Evolutionary conservation across 2,888 invertebrate genomes (phyloP).

Genomic region (Helleia helle): DNA sequence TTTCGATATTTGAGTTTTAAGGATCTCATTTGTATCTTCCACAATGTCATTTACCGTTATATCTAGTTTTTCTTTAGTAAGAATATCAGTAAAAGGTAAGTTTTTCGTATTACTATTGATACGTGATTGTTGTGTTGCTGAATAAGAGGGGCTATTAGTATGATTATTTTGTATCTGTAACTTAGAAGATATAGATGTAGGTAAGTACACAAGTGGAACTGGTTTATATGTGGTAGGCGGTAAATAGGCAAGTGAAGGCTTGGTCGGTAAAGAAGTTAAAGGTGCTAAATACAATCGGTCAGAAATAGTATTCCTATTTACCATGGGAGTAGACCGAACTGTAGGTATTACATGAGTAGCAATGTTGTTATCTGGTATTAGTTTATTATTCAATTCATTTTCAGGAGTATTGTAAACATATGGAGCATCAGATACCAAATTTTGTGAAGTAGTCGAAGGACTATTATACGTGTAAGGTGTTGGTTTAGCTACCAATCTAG

Average conservation of each 20-base stretch:
- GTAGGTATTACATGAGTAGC: conserved; percentile 18
- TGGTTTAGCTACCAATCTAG: conserved; percentile 37
- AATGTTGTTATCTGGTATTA: neutral
- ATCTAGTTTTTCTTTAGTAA: conserved; percentile 58
- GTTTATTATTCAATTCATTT: neutral
- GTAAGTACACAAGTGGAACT: conserved; percentile 40
- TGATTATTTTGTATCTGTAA: conserved; percentile 40
- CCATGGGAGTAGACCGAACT: conserved; percentile 31
- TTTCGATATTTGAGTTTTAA: conserved; percentile 39
- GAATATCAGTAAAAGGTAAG: conserved; percentile 49
- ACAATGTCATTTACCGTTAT: conserved; percentile 53
- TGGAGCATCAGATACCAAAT: conserved; percentile 28
- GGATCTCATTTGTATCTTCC: conserved; percentile 46
- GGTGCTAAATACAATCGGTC: conserved; percentile 27
- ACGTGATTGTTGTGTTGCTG: conserved; percentile 30
- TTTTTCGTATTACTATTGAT: conserved; percentile 40
- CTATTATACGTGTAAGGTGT: conserved; percentile 41
- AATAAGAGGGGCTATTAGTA: conserved; percentile 23
- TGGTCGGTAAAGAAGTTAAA: conserved; percentile 35
- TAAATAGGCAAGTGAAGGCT: conserved; percentile 37
- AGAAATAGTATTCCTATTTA: conserved; percentile 18
- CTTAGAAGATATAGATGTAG: conserved; percentile 32
- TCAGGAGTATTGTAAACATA: conserved; percentile 31
- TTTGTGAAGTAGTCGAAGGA: conserved; percentile 34
- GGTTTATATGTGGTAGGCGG: conserved; percentile 49